Evolutionary conservation across 1,140 invertebrate genomes (phyloP).

Genomic region (Cotesia typhae): DNA sequence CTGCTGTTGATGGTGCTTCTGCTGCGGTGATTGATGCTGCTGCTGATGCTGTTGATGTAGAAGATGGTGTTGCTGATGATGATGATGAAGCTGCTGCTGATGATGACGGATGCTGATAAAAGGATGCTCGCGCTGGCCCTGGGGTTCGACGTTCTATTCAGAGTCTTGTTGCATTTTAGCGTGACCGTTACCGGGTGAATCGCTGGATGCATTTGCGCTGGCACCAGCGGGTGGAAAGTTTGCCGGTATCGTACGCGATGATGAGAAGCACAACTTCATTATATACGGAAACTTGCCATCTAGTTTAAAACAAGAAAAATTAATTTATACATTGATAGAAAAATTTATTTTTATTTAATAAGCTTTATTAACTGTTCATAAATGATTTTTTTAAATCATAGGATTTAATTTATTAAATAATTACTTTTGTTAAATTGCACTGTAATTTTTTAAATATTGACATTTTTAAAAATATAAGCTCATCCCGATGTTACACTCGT

Average conservation of each 20-base stretch:
- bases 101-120: slow-evolving; percentile 40
- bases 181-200: slow-evolving; percentile 63
- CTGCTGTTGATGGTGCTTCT: slow-evolving; percentile 41
- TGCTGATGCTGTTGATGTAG: slow-evolving; percentile 38
- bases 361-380: too few relatives aligned
- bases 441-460: too few relatives aligned
- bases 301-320: slow-evolving; percentile 54
- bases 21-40: slow-evolving; percentile 47
- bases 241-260: slow-evolving; percentile 79
- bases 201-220: slow-evolving; percentile 49
- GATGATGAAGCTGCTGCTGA: slow-evolving; percentile 34
- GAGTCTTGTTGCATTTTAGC: slow-evolving; percentile 65
- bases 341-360: neutral
- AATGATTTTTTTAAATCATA: too few relatives aligned
- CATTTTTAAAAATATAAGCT: too few relatives aligned
- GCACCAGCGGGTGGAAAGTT: slow-evolving; percentile 60
- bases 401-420: too few relatives aligned
- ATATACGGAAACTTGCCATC: slow-evolving; percentile 96
- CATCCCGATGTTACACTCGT: too few relatives aligned
- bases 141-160: slow-evolving; percentile 66
- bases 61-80: slow-evolving; percentile 35
- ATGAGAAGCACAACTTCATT: slow-evolving; percentile 95
- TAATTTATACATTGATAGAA: slow-evolving; percentile 18
- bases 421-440: too few relatives aligned
- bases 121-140: slow-evolving; percentile 59